Conservation (phyloP, 2,113 vertebrate species). For the Nannospalax galili region DNA sequence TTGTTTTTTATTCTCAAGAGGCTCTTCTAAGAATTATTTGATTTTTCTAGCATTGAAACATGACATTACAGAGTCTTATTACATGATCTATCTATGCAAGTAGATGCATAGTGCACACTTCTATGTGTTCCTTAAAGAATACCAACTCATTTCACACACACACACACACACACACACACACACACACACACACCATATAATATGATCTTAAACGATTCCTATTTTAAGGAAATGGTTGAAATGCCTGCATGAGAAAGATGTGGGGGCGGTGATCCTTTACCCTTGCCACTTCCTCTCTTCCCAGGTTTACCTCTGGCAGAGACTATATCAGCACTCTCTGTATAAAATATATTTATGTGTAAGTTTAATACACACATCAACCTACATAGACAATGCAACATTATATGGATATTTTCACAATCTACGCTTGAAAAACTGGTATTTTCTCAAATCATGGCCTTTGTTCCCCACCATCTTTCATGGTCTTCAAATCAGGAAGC, state of each 20-base stretch:
- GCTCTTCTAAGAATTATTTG: constrained; percentile 16
- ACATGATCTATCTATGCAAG: neutral
- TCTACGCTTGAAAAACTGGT: neutral
- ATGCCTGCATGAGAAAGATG: neutral
- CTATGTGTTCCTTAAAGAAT: constrained; percentile 16
- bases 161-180: neutral
- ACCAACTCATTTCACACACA: neutral
- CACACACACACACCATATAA: neutral
- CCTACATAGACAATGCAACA: neutral
- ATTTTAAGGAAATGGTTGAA: constrained; percentile 10
- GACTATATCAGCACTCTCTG: neutral
- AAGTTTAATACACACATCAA: neutral
- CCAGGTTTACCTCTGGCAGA: neutral
- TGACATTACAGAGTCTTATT: neutral
- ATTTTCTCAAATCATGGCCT: neutral
- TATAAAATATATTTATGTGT: neutral
- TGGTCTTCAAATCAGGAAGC: neutral
- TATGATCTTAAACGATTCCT: neutral
- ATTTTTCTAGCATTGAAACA: constrained; percentile 11
- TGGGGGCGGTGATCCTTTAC: neutral
- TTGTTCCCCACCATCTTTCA: neutral
- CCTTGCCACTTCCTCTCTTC: neutral
- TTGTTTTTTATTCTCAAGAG: neutral
- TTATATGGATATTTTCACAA: neutral
- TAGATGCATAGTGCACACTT: neutral